A percentile compares a stretch with the other conserved stretches of the same genome.
Conservation (phyloP, 2,888 invertebrate genomes). For the Electrophaes corylata region DNA sequence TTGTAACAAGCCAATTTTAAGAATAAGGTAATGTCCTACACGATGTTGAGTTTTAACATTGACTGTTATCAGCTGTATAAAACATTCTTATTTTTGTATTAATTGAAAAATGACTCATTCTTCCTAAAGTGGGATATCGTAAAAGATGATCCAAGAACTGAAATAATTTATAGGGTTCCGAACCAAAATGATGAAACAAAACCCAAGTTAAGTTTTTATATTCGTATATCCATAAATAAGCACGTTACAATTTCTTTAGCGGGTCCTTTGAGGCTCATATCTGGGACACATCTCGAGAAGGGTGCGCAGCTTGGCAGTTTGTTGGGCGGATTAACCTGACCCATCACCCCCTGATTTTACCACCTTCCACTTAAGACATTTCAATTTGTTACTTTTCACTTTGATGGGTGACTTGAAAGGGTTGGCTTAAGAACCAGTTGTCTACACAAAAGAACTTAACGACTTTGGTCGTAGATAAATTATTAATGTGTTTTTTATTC, state of each 20-base stretch:
- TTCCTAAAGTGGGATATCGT: too few relatives aligned
- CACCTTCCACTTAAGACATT: constrained; percentile 19
- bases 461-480: constrained; percentile 5
- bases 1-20: too few relatives aligned
- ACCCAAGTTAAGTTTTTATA: too few relatives aligned
- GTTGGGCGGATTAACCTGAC: constrained; percentile 33
- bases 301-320: constrained; percentile 30
- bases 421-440: constrained; percentile 12
- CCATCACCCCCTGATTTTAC: constrained; percentile 23
- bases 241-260: constrained; percentile 11
- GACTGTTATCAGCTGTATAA: too few relatives aligned
- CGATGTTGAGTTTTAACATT: too few relatives aligned
- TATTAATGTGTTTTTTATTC: not conserved
- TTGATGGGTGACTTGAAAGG: constrained; percentile 28
- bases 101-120: too few relatives aligned
- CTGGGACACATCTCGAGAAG: constrained; percentile 25
- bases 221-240: not conserved
- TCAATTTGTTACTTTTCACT: constrained; percentile 31
- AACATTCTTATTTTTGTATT: too few relatives aligned
- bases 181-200: too few relatives aligned
- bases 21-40: too few relatives aligned
- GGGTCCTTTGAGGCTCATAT: constrained; percentile 28
- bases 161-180: too few relatives aligned
- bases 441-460: constrained; percentile 6
- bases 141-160: too few relatives aligned